Conservation (phyloP, 2,113 vertebrate species). For the Carassius auratus region DNA sequence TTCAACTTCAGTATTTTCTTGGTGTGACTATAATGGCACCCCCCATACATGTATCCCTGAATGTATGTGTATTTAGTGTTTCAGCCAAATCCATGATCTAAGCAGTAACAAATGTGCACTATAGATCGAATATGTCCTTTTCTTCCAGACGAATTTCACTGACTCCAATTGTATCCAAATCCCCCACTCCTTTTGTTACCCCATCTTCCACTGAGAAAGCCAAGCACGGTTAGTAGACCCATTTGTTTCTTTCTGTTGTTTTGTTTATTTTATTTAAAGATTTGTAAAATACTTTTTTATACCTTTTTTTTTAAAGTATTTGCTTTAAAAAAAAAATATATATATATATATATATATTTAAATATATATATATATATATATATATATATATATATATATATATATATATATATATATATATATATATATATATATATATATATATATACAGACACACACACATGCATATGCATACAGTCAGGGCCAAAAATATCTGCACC, state of each 20-base stretch:
- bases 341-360: too few species aligned
- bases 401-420: too few species aligned
- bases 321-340: not conserved
- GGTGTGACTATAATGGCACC: not conserved
- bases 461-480: too few species aligned
- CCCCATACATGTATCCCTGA: not conserved
- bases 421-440: too few species aligned
- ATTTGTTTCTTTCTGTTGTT: not conserved
- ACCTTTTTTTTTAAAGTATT: not conserved
- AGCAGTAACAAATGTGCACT: not conserved
- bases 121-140: not conserved
- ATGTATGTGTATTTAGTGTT: not conserved
- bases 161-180: constrained; percentile 76
- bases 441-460: too few species aligned
- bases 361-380: too few species aligned
- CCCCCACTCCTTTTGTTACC: constrained; percentile 47
- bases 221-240: constrained; percentile 77
- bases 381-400: too few species aligned
- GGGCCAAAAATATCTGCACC: too few species aligned
- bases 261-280: not conserved
- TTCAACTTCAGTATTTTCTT: not conserved
- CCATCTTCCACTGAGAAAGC: constrained; percentile 75
- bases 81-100: not conserved
- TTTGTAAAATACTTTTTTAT: not conserved
- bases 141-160: constrained; percentile 86